A percentile compares a stretch with the other conserved stretches of the same genome.
phyloP scores from a whole-genome alignment of 2,888 invertebrate genomes.

The Drosophila histrio region DNA sequence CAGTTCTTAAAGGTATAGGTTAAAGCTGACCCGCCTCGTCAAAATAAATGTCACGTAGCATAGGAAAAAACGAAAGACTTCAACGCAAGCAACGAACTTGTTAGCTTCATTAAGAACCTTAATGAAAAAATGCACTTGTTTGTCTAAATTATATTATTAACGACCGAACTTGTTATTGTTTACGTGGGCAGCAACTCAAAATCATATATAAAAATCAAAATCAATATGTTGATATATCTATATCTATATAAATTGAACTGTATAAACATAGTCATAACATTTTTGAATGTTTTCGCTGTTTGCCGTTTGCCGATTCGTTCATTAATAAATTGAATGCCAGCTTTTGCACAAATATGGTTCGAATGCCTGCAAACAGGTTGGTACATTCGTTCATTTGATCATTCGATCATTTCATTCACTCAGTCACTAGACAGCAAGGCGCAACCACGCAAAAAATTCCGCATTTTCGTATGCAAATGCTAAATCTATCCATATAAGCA shows the following conservation, averaged over 20 bases:
- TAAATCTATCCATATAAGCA: conserved; percentile 56
- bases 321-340: conserved; percentile 65
- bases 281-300: conserved; percentile 36
- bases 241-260: neutral
- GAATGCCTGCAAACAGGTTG: conserved; percentile 51
- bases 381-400: conserved; percentile 15
- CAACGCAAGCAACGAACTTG: conserved; percentile 71
- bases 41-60: conserved; percentile 17
- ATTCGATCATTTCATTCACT: conserved; percentile 16
- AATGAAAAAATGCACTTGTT: conserved; percentile 67
- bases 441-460: conserved; percentile 66
- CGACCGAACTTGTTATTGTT: conserved; percentile 51
- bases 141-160: conserved; percentile 66
- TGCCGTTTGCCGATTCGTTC: conserved; percentile 37
- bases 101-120: conserved; percentile 3
- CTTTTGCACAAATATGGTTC: conserved; percentile 66
- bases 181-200: conserved; percentile 35
- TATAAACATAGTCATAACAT: conserved; percentile 31
- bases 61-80: conserved; percentile 70
- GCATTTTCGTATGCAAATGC: conserved; percentile 59
- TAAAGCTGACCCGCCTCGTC: conserved; percentile 21
- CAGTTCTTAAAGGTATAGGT: conserved; percentile 1
- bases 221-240: conserved; percentile 6
- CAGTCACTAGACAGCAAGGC: conserved; percentile 43
- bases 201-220: conserved; percentile 5